Evolutionary conservation across 1,140 invertebrate genomes (phyloP), one percentile per base, ranked within the genome.

Genomic region (Colletes latitarsis): DNA sequence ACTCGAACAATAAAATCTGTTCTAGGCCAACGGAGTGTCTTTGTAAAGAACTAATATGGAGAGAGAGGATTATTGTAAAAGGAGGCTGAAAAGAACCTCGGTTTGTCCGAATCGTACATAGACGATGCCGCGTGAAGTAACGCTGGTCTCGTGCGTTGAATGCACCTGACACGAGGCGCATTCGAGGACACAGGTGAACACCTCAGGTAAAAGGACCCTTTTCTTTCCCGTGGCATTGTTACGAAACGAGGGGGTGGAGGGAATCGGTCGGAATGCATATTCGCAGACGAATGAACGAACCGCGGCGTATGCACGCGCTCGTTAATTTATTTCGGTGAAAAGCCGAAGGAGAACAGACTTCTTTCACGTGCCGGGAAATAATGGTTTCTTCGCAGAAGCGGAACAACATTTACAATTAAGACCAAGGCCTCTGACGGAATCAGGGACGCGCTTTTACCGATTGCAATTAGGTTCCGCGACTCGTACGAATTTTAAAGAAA

Each of bases 111-210:
- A 64, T 15, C 15, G 15, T 15, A 58, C 43, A 8, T 9, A 17
- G 8, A 19, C 1, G 39, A n/a, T 6, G 53, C 17, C 30, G 14
- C 14, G 57, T 15, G 14, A 46, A 62, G 30, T 19, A 30, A 49
- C 41, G 15, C 43, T 21, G 3, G 15, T 8, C 15, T 19, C 10
- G 0, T 1, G 10, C 10, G 1, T 1, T 43, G 52, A 69, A 43
- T 63, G 19, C 66, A 72, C 63, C 21, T 72, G 71, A 79, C 30
- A 30, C 64, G n/a, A 52, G 41, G 53, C n/a, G 14, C 39, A 4
- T 82, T 74, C 74, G 75, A 57, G 30, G 57, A 19, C 30, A 85
- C 64, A 82, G 46, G 53, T 84, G 70, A 73, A 30, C 39, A 64
- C 21, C 70, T 19, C 68, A 69, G 72, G 73, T 69, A 85, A 71